Evolutionary conservation across 2,888 invertebrate genomes (phyloP).

Genomic region (Tetragnatha montana): DNA sequence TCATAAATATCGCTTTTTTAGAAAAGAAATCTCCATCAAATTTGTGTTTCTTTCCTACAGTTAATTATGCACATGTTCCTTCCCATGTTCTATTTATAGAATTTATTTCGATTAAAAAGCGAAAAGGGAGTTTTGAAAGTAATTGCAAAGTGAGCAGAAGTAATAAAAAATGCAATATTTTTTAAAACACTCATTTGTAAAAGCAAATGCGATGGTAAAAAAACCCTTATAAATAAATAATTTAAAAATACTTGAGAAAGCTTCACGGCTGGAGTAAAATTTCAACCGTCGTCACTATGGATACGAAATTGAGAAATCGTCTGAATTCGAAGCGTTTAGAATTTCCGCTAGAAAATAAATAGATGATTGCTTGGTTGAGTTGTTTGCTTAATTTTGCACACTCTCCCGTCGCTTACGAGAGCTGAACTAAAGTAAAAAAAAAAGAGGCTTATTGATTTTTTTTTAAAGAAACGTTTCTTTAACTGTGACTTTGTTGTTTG

Average conservation of each 20-base stretch:
- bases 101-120: not conserved
- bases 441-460: not conserved
- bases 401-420: not conserved
- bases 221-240: not conserved
- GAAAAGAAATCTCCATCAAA: not conserved
- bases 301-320: slow-evolving; percentile 40
- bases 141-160: not conserved
- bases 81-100: not conserved
- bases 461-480: not conserved
- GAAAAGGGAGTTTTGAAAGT: not conserved
- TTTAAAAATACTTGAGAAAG: not conserved
- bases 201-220: slow-evolving; percentile 9
- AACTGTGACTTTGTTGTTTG: not conserved
- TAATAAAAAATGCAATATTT: not conserved
- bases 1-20: not conserved
- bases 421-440: not conserved
- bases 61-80: not conserved
- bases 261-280: not conserved
- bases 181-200: slow-evolving; percentile 4
- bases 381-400: slow-evolving; percentile 47
- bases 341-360: slow-evolving; percentile 40
- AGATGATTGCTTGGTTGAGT: slow-evolving; percentile 44
- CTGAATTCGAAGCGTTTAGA: slow-evolving; percentile 26
- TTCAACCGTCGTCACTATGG: slow-evolving; percentile 32
- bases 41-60: not conserved